Percentiles rank a stretch among this genome's conserved stretches.
These are phyloP conservation scores for Archilochus colubris DNA, from an alignment of 2,113 vertebrate species.

Conservation along the genomic window DNA sequence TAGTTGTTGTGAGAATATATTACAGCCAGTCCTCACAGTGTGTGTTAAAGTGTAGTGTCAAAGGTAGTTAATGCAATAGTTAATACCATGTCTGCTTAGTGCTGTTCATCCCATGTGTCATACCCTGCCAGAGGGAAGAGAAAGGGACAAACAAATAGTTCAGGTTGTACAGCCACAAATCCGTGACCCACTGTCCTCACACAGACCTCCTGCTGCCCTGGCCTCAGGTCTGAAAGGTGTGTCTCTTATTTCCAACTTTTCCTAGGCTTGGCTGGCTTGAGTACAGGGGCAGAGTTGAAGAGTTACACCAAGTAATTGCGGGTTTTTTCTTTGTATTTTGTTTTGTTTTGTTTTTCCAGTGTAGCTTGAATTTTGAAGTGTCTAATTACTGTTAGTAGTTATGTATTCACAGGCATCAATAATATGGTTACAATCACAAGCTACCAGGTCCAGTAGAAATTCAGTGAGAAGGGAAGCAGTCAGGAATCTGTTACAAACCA, in stretches of 20 bases:
- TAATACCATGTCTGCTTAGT: background rate
- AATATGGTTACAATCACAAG: background rate
- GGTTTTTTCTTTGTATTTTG: background rate
- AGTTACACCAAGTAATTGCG: background rate
- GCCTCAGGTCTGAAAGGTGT: background rate
- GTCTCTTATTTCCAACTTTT: background rate
- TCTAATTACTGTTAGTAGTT: background rate
- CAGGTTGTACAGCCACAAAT: background rate
- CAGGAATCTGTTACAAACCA: background rate
- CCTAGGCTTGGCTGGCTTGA: background rate
- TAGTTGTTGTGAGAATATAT: background rate
- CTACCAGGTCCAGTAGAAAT: background rate
- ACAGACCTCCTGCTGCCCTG: background rate
- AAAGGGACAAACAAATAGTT: background rate
- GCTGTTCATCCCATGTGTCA: background rate
- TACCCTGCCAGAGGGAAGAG: background rate
- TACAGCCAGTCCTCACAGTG: background rate
- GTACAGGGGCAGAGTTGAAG: background rate
- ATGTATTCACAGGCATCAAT: background rate
- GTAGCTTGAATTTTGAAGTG: background rate
- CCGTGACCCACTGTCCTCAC: background rate
- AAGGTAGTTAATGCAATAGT: background rate
- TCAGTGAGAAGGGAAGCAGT: background rate
- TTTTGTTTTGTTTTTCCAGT: background rate
- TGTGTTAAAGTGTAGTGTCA: background rate